Conservation (phyloP, 2,888 invertebrate species). For the Rutpela maculata region DNA sequence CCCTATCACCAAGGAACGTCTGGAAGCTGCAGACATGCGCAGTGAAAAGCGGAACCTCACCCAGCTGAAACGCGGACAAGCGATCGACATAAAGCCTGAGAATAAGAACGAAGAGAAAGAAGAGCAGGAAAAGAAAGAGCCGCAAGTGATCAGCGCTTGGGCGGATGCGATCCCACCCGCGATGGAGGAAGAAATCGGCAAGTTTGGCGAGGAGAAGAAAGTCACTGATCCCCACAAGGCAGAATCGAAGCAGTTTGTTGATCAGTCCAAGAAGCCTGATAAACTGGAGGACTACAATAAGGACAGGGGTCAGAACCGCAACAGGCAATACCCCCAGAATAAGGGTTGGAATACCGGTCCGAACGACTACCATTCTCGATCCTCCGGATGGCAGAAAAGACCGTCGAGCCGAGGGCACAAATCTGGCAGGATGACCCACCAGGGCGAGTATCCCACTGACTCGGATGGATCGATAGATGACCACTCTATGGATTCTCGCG, state of each 20-base stretch:
- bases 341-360: conserved; percentile 60
- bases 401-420: conserved; percentile 54
- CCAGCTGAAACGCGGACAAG: conserved; percentile 74
- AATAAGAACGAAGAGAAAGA: conserved; percentile 45
- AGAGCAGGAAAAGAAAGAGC: conserved; percentile 34
- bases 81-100: conserved; percentile 67
- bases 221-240: conserved; percentile 17
- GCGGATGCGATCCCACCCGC: conserved; percentile 50
- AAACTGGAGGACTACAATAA: conserved; percentile 73
- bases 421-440: conserved; percentile 66
- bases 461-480: conserved; percentile 87
- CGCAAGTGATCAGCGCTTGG: conserved; percentile 57
- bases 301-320: conserved; percentile 60
- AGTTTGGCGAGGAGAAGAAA: conserved; percentile 43
- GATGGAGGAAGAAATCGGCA: conserved; percentile 44
- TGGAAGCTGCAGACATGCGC: conserved; percentile 77
- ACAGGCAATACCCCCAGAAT: conserved; percentile 56
- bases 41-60: conserved; percentile 75
- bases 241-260: conserved; percentile 72
- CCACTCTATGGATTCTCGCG: conserved; percentile 71
- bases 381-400: conserved; percentile 47
- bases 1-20: conserved; percentile 78
- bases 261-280: conserved; percentile 68
- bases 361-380: conserved; percentile 60
- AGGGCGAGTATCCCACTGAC: conserved; percentile 79